A percentile compares a stretch with the other conserved stretches of the same genome.
Evolutionary conservation across 2,888 invertebrate genomes (phyloP).

Genomic region (Creontiades dilutus): DNA sequence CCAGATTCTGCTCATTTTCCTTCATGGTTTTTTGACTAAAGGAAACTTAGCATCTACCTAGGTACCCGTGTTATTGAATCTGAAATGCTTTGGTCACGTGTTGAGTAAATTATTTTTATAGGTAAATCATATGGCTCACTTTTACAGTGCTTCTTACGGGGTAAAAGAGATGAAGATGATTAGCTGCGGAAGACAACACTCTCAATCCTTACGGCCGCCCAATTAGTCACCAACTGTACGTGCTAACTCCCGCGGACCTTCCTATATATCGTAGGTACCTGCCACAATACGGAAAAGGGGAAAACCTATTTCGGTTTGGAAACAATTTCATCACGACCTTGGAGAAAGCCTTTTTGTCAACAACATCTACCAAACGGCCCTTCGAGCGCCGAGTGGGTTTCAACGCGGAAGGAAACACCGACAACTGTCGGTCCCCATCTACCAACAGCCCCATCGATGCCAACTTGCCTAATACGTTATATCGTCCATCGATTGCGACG

Average conservation of each 20-base stretch:
- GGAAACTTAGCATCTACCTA: no score
- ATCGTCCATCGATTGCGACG: neutral
- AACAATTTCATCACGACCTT: constrained; percentile 53
- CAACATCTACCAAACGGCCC: constrained; percentile 30
- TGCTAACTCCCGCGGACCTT: neutral
- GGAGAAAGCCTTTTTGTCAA: constrained; percentile 51
- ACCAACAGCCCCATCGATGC: neutral
- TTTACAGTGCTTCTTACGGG: neutral
- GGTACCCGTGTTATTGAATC: no score
- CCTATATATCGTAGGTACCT: constrained; percentile 22
- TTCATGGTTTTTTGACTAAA: no score
- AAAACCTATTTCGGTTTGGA: constrained; percentile 27
- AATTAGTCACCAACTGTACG: constrained; percentile 17
- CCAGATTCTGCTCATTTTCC: no score
- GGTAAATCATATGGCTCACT: no score
- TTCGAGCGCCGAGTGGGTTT: neutral
- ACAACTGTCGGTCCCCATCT: neutral
- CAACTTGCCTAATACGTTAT: neutral
- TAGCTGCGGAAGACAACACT: neutral
- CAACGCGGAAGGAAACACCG: neutral
- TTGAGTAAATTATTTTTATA: neutral
- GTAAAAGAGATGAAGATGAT: neutral
- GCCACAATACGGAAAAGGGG: neutral
- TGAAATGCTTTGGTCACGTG: no score
- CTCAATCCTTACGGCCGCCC: neutral